Percentiles rank a stretch among this genome's conserved stretches.
These are phyloP conservation scores for Shinisaurus crocodilurus DNA, from an alignment of 2,113 vertebrate species.

Conservation along the genomic window DNA sequence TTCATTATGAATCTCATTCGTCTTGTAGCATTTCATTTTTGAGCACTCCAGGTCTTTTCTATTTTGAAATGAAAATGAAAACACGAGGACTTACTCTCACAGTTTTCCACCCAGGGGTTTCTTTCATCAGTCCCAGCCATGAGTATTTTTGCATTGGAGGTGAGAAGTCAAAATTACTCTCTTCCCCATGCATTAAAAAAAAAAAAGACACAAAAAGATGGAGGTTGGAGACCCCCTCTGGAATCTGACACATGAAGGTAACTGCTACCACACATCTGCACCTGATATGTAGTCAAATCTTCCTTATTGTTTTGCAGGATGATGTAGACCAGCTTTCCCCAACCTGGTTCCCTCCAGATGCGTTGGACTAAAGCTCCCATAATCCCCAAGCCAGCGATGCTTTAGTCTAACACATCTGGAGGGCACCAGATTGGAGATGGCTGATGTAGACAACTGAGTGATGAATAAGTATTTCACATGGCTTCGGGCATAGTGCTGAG, in stretches of 20 bases:
- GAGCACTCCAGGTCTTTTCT: not conserved
- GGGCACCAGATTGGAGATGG: not conserved
- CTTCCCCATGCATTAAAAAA: not conserved
- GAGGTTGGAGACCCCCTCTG: not conserved
- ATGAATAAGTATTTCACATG: not conserved
- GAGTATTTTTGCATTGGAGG: not conserved
- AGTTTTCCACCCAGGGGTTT: not conserved
- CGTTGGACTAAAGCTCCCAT: not conserved
- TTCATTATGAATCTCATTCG: constrained; percentile 15
- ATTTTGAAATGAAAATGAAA: constrained; percentile 17
- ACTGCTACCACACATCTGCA: not conserved
- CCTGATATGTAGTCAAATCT: not conserved
- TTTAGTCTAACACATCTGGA: not conserved
- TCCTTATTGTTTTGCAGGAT: not conserved
- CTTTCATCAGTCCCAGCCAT: not conserved
- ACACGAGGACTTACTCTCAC: not conserved
- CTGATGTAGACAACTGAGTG: not conserved
- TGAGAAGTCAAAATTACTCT: not conserved
- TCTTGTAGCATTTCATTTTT: not conserved
- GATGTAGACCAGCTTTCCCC: not conserved
- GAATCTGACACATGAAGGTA: not conserved
- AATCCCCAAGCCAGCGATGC: too few relatives aligned
- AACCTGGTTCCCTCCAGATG: not conserved
- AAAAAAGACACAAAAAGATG: not conserved
- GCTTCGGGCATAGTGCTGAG: not conserved